phyloP scores from a whole-genome alignment of 2,113 vertebrate genomes.

The Eulacestoma nigropectus region DNA sequence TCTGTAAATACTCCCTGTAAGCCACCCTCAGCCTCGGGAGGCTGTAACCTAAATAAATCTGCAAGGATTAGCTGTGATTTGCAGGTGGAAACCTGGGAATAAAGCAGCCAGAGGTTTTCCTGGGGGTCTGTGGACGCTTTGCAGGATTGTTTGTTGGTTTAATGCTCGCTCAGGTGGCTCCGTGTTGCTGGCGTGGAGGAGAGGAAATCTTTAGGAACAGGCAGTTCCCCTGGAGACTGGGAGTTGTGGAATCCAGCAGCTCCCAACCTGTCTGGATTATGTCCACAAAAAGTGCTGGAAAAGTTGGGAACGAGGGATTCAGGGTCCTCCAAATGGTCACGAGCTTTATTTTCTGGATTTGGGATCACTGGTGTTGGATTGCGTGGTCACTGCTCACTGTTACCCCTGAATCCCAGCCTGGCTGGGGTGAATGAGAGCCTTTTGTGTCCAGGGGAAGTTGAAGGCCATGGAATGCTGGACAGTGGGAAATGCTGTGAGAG shows the following conservation, averaged over 20 bases:
- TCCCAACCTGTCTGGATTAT: rapidly evolving
- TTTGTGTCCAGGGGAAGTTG: not conserved
- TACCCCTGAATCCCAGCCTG: not conserved
- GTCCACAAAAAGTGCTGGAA: rapidly evolving
- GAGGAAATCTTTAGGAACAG: not conserved
- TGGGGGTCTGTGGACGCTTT: not conserved
- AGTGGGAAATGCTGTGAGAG: not conserved
- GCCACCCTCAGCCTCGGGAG: not conserved
- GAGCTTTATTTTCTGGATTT: not conserved
- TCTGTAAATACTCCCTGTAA: not conserved
- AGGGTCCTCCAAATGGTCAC: not conserved
- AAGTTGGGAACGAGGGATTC: not conserved
- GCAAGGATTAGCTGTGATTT: not conserved
- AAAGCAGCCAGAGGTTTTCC: not conserved
- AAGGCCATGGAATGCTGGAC: not conserved
- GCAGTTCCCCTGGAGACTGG: not conserved
- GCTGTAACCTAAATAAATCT: not conserved
- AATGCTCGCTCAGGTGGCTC: not conserved
- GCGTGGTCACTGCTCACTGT: not conserved
- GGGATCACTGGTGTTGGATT: not conserved
- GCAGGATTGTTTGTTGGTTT: not conserved
- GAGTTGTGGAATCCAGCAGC: not conserved
- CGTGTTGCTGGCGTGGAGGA: not conserved
- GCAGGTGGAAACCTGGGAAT: not conserved
- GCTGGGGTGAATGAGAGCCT: not conserved